Evolutionary conservation across 2,113 vertebrate species (phyloP).

Genomic region (Poecilia latipinna): DNA sequence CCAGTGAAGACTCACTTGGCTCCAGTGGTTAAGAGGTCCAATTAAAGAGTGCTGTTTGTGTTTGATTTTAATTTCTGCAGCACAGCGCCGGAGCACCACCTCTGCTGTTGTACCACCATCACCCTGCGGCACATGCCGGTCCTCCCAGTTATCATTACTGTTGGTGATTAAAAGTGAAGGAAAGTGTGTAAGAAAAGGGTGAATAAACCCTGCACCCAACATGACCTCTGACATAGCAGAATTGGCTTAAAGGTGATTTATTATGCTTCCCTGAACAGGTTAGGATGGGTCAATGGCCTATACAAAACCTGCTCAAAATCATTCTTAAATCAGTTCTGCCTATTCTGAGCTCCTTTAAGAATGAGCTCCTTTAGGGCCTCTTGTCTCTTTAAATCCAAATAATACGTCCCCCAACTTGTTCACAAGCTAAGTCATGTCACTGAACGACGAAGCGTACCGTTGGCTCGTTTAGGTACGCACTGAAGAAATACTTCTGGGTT

Average conservation of each 20-base stretch:
- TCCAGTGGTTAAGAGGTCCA: slow-evolving; percentile 74
- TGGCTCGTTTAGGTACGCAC: too few species aligned
- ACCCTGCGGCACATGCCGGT: slow-evolving; percentile 20
- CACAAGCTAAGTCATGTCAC: too few species aligned
- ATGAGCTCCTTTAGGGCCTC: too few species aligned
- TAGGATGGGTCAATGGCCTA: too few species aligned
- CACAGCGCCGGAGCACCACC: slow-evolving; percentile 23
- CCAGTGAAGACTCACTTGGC: slow-evolving; percentile 68
- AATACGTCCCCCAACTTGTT: too few species aligned
- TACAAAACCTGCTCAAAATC: too few species aligned
- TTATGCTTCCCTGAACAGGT: too few species aligned
- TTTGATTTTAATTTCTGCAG: slow-evolving; percentile 72
- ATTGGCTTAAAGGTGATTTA: slow-evolving; percentile 10
- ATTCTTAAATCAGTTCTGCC: too few species aligned
- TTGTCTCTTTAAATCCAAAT: too few species aligned
- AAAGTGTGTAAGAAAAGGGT: slow-evolving; percentile 59
- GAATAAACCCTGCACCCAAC: slow-evolving; percentile 28
- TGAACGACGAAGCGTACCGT: too few species aligned
- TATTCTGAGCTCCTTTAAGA: too few species aligned
- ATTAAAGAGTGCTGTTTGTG: slow-evolving; percentile 74
- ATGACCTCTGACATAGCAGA: slow-evolving; percentile 55
- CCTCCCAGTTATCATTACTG: slow-evolving; percentile 70
- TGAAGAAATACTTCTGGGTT: too few species aligned
- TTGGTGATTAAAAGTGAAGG: slow-evolving; percentile 40
- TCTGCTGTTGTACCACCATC: slow-evolving; percentile 3